Conservation (phyloP, 92 coral and sea anemone species). For the Actinernus sp. region DNA sequence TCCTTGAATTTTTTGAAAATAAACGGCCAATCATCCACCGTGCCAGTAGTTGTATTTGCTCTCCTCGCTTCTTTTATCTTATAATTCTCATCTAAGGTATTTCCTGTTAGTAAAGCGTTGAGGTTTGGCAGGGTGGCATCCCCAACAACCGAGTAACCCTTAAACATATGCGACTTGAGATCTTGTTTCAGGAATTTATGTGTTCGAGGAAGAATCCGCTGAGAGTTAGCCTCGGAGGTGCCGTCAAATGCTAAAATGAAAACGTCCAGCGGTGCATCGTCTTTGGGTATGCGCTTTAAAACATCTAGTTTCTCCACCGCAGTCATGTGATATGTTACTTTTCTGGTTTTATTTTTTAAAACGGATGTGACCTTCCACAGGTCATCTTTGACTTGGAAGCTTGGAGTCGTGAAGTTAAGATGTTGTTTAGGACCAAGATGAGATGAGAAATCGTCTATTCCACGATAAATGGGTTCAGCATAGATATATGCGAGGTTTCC, state of each 20-base stretch:
- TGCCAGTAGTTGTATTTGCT: slow-evolving; percentile 28
- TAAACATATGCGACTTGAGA: slow-evolving; percentile 34
- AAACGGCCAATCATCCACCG: slow-evolving; percentile 71
- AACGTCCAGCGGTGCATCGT: no score
- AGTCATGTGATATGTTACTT: slow-evolving; percentile 58
- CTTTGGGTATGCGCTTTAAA: slow-evolving; percentile 32
- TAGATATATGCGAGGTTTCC: no score
- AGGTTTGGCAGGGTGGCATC: slow-evolving; percentile 68
- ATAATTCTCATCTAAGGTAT: slow-evolving; percentile 12
- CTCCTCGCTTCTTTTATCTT: slow-evolving; percentile 70
- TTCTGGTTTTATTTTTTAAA: no score
- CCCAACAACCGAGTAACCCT: slow-evolving; percentile 62
- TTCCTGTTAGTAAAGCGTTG: slow-evolving; percentile 67
- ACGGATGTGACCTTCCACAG: no score
- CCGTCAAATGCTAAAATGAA: slow-evolving; percentile 52
- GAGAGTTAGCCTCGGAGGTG: slow-evolving; percentile 66
- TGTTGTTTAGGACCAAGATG: no score
- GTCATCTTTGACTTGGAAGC: no score
- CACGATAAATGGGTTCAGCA: no score
- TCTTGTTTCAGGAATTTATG: slow-evolving; percentile 42
- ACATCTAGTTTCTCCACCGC: slow-evolving; percentile 45
- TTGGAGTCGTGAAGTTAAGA: no score
- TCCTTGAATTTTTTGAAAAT: slow-evolving; percentile 52
- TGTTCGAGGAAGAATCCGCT: slow-evolving; percentile 55
- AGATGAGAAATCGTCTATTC: no score